Base-by-base conservation (phyloP, 2,888 invertebrate species). In the Rotaria sp. region DNA sequence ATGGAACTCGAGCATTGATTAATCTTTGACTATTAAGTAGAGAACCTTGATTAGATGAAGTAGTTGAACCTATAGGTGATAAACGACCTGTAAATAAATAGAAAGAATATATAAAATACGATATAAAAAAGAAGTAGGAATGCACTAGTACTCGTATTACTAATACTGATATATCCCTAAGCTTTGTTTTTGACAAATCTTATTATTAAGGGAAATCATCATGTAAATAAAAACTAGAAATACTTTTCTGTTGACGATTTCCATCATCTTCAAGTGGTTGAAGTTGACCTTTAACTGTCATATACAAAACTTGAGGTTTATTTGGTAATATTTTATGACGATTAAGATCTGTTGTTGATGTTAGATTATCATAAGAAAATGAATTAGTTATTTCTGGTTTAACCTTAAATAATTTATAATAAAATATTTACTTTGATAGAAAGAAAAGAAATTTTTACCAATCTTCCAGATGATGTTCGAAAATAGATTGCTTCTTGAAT, bases 381-480 rank as follows among this genome's bases (percentile, higher is more conserved):
- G 45, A 11, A 45, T 45, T 80, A 3, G 80, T 45, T 45, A 80
- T 45, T 80, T 80, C 24, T 45, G 80, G 80, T 80, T 80, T 80
- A 11, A 80, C 38, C 67, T 67, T 1, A 67, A 35, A 67, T 13
- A 30, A 30, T 21, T 3, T 3, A 52, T 24, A 24, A 52, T 52
- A 4, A 26, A 59, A 30, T 18, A 35, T 30, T 30, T 59, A 1
- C 8, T 10, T 30, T 30, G 30, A 13, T 15, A 18, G 13, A 50
- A 59, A n/a, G 13, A 59, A 13, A 5, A 59, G 15, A 15, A 18
- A 4, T 18, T 1, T 67, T 67, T 67, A 67, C 67, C 13, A 80
- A n/a, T 80, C 80, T 26, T 80, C 80, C 80, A n/a, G 80, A 80
- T 15, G 80, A 80, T 11, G 80, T 80, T 80, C 80, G 45, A 80